Base-by-base conservation (phyloP, 2,113 vertebrate species). In the Python bivittatus region DNA sequence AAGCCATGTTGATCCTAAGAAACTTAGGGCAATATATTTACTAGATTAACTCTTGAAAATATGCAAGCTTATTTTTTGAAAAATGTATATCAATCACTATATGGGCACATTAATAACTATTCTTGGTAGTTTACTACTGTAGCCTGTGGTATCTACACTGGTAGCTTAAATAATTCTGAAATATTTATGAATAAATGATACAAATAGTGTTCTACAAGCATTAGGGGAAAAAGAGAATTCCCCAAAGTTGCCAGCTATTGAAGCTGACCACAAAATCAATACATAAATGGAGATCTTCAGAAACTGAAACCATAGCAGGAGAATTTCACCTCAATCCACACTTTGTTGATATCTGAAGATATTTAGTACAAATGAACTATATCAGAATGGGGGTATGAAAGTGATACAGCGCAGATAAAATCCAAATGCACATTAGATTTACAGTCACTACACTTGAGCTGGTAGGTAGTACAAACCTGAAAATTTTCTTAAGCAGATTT, bases 211-310 rank as follows among this genome's bases (percentile, higher is more conserved):
- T n/a, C 89, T 52, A 88, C 92, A 95, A 94, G 88, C 61, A 92
- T 3, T 90, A 33, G 58, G 92, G 88, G 79, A 88, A 92, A 91
- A 68, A 44, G 33, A 11, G n/a, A 91, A 86, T 54, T 88, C 92
- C 72, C 93, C 92, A 0, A 29, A 94, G 90, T 0, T 86, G 22
- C 84, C 20, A 38, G 52, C 48, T 56, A 91, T 85, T 91, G 94
- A 96, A 92, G 22, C 10, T 90, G 84, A 61, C 38, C 92, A 79
- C 93, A 94, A 91, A 95, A 95, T 95, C 93, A 90, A 95, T 94
- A 29, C 1, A 11, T 54, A 60, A 22, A 90, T 54, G 0, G 29
- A 54, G 84, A 10, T 83, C 86, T 91, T 89, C 91, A 94, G 57
- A 86, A 90, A 91, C 9, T n/a, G 52, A 88, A 96, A 42, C 25